Evolutionary conservation across 2,797 vertebrate species (phyloP), one percentile per base, ranked within the genome.

Genomic region (Enteromius treurensis): DNA sequence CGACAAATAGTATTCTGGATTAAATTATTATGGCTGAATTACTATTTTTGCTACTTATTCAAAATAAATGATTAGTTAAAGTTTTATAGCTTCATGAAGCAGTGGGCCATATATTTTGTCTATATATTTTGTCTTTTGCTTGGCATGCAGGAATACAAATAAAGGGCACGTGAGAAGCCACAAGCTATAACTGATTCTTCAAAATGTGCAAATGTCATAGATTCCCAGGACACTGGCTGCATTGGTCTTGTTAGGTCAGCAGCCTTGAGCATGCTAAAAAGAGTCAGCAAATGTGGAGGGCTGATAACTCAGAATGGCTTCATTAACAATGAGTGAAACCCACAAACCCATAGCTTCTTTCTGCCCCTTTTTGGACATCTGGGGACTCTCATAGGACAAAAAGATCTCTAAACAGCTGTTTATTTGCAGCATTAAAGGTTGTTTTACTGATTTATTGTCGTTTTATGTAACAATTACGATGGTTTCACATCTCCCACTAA

Each of bases 241-340:
- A 55, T 3, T 55, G 64, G n/a, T n/a, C 47, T 40, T 40, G 55
- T 42, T 69, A 23, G 21, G 53, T 79, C 64, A 55, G 47, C 55
- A 79, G 47, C 77, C 77, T n/a, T 4, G 47, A 34, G 65, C 78
- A 26, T 64, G 69, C 17, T 58, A 5, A 32, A 51, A 45, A 29
- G 32, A 68, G 47, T 37, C 13, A 42, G 34, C 65, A 29, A 21
- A 42, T 55, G 47, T 23, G 34, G 47, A 77, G 65, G 34, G 81
- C 60, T 23, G 34, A 75, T 79, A 84, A 47, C 69, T 71, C 40
- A 19, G 75, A 60, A 29, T 15, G 60, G 26, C 26, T 62, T 29
- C 26, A 62, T 45, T 40, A 34, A 71, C n/a, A 67, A 17, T 7
- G 6, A 51, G 51, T 60, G 34, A 45, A 58, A n/a, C n/a, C 13